phyloP scores from a whole-genome alignment of 2,113 vertebrate genomes.

The Chunga burmeisteri region DNA sequence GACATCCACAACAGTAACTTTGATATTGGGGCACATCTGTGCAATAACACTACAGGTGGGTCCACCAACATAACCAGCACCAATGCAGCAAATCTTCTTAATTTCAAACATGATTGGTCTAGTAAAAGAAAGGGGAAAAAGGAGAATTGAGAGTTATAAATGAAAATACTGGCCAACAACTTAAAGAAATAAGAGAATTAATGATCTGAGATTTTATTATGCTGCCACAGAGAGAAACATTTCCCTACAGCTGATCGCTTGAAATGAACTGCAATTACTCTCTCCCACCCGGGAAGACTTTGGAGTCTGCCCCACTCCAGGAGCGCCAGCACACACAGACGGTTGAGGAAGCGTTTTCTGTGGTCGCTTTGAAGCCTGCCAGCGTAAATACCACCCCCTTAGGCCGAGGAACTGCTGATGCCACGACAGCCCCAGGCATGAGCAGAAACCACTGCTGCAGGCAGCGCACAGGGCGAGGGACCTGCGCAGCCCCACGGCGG shows the following conservation, averaged over 20 bases:
- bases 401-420: neutral
- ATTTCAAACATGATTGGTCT: constrained; percentile 88
- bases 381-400: fast-evolving
- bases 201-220: neutral
- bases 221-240: neutral
- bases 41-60: constrained; percentile 98
- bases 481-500: neutral
- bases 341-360: neutral
- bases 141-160: neutral
- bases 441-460: neutral
- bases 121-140: neutral
- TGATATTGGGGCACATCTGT: constrained; percentile 91
- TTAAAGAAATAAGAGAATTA: neutral
- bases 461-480: neutral
- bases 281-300: neutral
- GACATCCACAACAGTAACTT: constrained; percentile 89
- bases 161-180: fast-evolving
- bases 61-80: constrained; percentile 95
- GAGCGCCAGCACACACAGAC: neutral
- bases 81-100: constrained; percentile 96
- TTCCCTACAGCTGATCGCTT: neutral
- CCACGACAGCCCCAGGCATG: fast-evolving
- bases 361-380: fast-evolving
- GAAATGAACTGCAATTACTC: fast-evolving
- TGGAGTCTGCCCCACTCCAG: neutral